These are phyloP conservation scores for Charadrius vociferus DNA, from an alignment of 2,113 vertebrate species.

Conservation along the genomic window DNA sequence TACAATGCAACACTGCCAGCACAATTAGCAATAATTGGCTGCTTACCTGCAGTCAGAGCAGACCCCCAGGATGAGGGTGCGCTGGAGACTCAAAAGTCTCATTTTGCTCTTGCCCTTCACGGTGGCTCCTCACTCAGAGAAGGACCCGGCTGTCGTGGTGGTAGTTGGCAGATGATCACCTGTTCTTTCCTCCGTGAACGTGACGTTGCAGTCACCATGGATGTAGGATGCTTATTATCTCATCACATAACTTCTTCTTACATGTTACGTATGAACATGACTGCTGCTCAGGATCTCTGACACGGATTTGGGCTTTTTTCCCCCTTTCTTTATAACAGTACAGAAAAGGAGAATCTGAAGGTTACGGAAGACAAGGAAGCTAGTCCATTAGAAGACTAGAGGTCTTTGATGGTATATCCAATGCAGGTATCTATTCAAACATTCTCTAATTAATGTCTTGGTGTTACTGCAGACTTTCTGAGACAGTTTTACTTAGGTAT, in stretches of 20 bases:
- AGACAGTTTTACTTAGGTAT: background rate
- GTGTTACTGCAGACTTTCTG: background rate
- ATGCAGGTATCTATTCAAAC: background rate
- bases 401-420: background rate
- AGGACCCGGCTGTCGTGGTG: background rate
- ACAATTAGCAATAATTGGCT: background rate
- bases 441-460: background rate
- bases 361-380: conserved; percentile 8
- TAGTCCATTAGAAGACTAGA: conserved; percentile 47
- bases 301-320: background rate
- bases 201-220: background rate
- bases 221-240: background rate
- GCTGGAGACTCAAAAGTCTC: background rate
- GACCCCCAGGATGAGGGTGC: background rate
- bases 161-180: background rate
- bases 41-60: background rate
- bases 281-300: background rate
- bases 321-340: conserved; percentile 4
- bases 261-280: background rate
- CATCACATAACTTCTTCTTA: background rate
- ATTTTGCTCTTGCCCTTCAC: background rate
- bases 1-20: background rate
- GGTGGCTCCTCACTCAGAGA: background rate
- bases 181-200: background rate
- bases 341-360: conserved; percentile 74